phyloP scores from a whole-genome alignment of 2,797 vertebrate species.

The Gallinago solitaria region DNA sequence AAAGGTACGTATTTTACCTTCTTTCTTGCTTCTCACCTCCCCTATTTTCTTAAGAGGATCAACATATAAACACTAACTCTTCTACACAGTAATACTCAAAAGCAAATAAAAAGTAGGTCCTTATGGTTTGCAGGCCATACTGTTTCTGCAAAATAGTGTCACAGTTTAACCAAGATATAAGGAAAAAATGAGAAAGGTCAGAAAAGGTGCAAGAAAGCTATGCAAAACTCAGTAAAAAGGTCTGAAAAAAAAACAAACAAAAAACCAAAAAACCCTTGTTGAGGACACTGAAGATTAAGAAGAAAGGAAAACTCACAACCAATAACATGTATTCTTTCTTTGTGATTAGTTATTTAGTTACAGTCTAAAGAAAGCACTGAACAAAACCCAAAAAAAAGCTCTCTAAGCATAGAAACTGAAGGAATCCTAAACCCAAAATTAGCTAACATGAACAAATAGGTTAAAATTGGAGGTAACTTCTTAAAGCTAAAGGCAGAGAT shows the following conservation, averaged over 20 bases:
- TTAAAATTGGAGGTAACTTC: not conserved
- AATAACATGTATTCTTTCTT: not conserved
- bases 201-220: not conserved
- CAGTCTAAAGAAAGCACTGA: not conserved
- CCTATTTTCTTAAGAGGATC: not conserved
- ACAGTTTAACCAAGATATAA: not conserved
- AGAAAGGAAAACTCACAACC: not conserved
- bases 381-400: not conserved
- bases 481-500: not conserved
- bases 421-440: not conserved
- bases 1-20: not conserved
- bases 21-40: not conserved
- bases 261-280: not conserved
- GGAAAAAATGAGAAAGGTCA: not conserved
- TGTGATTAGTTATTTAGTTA: not conserved
- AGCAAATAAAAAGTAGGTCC: not conserved
- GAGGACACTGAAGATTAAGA: not conserved
- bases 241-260: not conserved
- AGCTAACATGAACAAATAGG: not conserved
- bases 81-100: not conserved
- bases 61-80: not conserved
- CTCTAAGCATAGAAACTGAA: not conserved
- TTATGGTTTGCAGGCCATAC: not conserved
- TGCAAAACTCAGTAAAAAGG: not conserved
- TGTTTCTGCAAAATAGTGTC: not conserved